A percentile compares a stretch with the other conserved stretches of the same genome.
Evolutionary conservation across 2,797 vertebrate genomes (phyloP).

Genomic region (Sebastes itinus): DNA sequence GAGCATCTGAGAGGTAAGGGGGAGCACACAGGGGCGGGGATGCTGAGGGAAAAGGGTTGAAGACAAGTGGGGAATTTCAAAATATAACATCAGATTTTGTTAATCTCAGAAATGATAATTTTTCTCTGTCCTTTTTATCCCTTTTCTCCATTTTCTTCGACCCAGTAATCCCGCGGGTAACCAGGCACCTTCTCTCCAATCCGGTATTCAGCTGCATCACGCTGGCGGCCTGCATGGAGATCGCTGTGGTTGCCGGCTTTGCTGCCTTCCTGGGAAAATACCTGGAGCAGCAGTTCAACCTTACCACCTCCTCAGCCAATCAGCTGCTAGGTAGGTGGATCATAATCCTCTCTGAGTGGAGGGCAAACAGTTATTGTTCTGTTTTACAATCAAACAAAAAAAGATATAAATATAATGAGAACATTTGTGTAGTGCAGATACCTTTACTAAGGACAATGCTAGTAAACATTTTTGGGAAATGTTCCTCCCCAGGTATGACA

Average conservation of each 20-base stretch:
- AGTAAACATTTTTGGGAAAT: background rate
- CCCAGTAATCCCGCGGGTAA: conserved; percentile 96
- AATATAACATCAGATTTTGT: background rate
- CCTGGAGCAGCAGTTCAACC: conserved; percentile 98
- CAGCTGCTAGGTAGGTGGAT: conserved; percentile 93
- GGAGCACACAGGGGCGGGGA: background rate
- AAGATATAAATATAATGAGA: background rate
- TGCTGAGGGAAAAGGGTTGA: background rate
- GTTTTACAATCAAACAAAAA: background rate
- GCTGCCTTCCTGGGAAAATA: conserved; percentile 98
- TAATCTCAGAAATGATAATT: background rate
- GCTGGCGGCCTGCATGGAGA: conserved; percentile 98
- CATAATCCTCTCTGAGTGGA: background rate
- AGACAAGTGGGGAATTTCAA: background rate
- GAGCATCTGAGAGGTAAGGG: conserved; percentile 92
- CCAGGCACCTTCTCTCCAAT: conserved; percentile 95
- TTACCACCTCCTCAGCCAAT: conserved; percentile 98
- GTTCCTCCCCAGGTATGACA: conserved; percentile 89
- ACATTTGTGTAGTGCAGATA: background rate
- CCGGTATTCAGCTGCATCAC: conserved; percentile 98
- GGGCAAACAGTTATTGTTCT: background rate
- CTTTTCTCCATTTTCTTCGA: background rate
- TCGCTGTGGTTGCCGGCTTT: conserved; percentile 96
- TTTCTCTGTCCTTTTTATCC: background rate
- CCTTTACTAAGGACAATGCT: background rate